Base-by-base conservation (phyloP, 2,113 vertebrate species). In the Ageneiosus marmoratus region DNA sequence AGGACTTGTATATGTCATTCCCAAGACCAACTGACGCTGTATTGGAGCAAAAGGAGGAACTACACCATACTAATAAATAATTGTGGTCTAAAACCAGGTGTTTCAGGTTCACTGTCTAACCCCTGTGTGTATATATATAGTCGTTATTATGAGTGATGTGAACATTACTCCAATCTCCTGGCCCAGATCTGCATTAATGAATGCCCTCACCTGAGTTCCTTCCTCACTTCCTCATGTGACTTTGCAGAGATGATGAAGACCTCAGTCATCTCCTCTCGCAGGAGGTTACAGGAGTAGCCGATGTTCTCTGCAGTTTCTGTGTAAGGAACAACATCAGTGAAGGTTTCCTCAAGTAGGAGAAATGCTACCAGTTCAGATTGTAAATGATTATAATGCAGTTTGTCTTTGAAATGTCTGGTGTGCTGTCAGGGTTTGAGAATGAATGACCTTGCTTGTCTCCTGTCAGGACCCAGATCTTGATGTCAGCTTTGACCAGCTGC, bases 221-320 rank as follows among this genome's bases (percentile, higher is more conserved):
- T 86, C 72, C 84, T 84, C 67, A 99, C 93, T 0, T 93, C 95
- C 12, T 95, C 92, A 0, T 91, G 79, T 0, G 94, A 93, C 79
- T 89, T 91, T 41, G 94, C 95, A 0, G 95, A 91, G 70, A 99
- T 72, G n/a, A 92, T 2, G 60, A 99, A 98, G 37, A 99, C 85
- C 0, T 94, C 95, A 1, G 92, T 95, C 98, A 99, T 98, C 88
- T 96, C 95, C 60, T 99, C 96, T 0, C 94, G 89, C 73, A 99
- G 92, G 87, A 99, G 86, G 88, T 96, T 97, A 91, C 96, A 98
- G 0, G 98, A 95, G 87, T 98, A 98, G 5, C 96, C 97, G 1
- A 98, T 97, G 92, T 98, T 99, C 87, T 98, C 94, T 29, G 98
- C 98, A 0, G 98, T 99, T 91, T 99, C 98, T 99, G 90, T 18